Conservation (phyloP, 2,113 vertebrate species). For the Apteryx owenii region DNA sequence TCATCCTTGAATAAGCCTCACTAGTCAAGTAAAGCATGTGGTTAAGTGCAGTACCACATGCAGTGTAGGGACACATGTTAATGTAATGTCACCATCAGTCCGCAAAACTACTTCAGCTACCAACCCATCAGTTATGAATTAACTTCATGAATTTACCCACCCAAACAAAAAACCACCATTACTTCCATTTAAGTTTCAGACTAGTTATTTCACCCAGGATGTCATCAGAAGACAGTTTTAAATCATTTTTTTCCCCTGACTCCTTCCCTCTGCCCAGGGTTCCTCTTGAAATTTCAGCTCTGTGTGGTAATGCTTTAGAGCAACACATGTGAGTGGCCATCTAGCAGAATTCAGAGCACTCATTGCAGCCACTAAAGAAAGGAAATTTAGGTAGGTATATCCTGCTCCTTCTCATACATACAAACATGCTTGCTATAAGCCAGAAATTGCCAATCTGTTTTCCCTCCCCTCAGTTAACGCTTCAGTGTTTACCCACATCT, state of each 20-base stretch:
- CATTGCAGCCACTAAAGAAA: neutral
- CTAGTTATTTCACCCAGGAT: neutral
- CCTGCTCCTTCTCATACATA: neutral
- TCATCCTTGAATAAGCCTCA: neutral
- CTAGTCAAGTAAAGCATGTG: neutral
- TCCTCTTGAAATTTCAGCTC: neutral
- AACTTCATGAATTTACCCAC: neutral
- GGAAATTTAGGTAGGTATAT: neutral
- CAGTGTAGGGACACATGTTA: neutral
- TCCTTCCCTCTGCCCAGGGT: no score
- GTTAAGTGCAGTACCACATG: neutral
- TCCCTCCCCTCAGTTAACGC: neutral
- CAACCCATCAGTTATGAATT: neutral
- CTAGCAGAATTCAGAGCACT: neutral
- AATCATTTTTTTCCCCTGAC: neutral
- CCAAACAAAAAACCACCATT: neutral
- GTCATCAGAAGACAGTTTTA: neutral
- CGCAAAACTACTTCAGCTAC: neutral
- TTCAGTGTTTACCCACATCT: neutral
- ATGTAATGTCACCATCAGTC: neutral
- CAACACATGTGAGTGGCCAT: accelerated
- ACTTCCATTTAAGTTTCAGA: neutral
- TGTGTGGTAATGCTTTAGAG: neutral
- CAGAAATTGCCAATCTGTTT: neutral
- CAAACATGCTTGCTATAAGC: neutral